Evolutionary conservation across 1,140 invertebrate genomes (phyloP), one percentile per base, ranked within the genome.

Genomic region (Helicoverpa armigera): DNA sequence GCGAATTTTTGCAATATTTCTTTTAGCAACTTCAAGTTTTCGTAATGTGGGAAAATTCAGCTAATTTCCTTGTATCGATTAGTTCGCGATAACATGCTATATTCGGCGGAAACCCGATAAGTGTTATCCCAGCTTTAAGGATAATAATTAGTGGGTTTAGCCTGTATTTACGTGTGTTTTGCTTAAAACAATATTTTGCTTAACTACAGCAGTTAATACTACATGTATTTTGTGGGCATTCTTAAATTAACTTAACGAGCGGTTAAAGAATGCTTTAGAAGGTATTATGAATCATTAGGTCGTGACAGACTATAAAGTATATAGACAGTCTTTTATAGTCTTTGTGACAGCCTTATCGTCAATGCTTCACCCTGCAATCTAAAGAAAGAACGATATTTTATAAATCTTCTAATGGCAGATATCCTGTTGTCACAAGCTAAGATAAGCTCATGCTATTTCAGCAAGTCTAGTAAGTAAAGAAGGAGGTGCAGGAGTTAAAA

Each of bases 131-230:
- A 18, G 65, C 65, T 69, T 69, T 69, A 23, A 69, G 65, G 65
- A 69, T 69, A 69, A 43, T 69, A 69, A 69, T 69, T 69, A 69
- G 43, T 69, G 65, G 43, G 43, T 69, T 69, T 69, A 69, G 16
- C 43, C 43, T 50, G 16, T 11, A 23, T 43, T 69, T 51, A 50
- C n/a, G n/a, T 50, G 50, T 50, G 50, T 50, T 69, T 43, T 67
- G 31, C 7, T 9, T 31, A 48, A 13, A 10, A 51, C 50, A 69
- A n/a, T 16, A 13, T 43, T 43, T 43, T 43, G 5, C 35, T 43
- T 43, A 43, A 43, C 4, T 9, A 9, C 35, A 43, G 35, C 35
- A 43, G 5, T 43, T 43, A 7, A 43, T 35, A 43, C 35, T 9
- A 5, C 35, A 43, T 43, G 35, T 43, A 43, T 43, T 43, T 43